Base-by-base conservation (phyloP, 1,140 invertebrate species). In the Ruditapes philippinarum region DNA sequence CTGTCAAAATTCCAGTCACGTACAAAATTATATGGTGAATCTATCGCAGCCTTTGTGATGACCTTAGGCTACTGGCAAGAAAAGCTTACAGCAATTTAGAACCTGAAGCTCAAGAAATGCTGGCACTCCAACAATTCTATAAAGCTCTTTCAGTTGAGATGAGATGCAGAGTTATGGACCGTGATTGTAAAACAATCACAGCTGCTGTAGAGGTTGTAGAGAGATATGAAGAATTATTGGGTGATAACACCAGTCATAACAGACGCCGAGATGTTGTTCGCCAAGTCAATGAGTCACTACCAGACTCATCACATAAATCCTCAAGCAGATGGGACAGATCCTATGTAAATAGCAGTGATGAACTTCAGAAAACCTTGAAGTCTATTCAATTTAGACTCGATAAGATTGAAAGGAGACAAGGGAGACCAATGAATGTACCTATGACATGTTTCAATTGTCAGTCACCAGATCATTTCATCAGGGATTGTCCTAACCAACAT, bases 81-180 rank as follows among this genome's bases (percentile, higher is more conserved):
- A 83, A 51, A 25, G 60, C 79, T 5, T 89, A 82, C 36, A n/a
- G 45, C 19, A 62, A 89, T 73, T 31, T 88, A 12, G 76, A 76
- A 11, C 3, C 12, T 25, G 57, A 14, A 22, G 87, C 54, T 22
- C 79, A 83, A 62, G 78, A 83, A 62, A 28, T 33, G n/a, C 31
- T 74, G 7, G 87, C 68, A 0, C 51, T 70, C 28, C 54, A 73
- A 5, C 65, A 80, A 2, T 86, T 86, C 38, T 85, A 51, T 1
- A 74, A 60, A 54, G 25, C 57, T 28, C 22, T 82, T 14, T 70
- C 65, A 9, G 38, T 73, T 7, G 60, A 84, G 9, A 84, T 84
- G 81, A 70, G 57, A 51, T 84, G 65, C 9, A n/a, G 81, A 33
- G 65, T 54, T 0, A 73, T 84, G 45, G 33, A 84, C 36, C 22